A percentile compares a stretch with the other conserved stretches of the same genome.
Evolutionary conservation across 2,888 invertebrate genomes (phyloP).

Genomic region (Enchytraeus crypticus): DNA sequence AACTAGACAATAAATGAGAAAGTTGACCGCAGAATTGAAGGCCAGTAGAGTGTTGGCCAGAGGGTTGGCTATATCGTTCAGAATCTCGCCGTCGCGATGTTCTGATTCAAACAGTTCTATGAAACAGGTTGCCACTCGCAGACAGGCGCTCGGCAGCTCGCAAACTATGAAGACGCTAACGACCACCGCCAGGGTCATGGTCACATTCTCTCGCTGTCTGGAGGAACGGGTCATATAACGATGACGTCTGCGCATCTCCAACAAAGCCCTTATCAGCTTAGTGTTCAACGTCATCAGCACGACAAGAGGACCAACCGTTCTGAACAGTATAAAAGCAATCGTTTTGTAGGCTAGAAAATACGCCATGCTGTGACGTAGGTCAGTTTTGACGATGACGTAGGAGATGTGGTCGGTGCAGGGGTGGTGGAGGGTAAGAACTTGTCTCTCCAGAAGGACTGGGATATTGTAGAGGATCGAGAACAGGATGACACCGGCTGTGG

Average conservation of each 20-base stretch:
- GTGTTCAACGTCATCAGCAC: slow-evolving; percentile 24
- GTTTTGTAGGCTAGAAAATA: slow-evolving; percentile 29
- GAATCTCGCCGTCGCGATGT: neutral
- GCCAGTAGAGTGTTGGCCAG: slow-evolving; percentile 22
- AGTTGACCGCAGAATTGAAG: slow-evolving; percentile 26
- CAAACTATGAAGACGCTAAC: slow-evolving; percentile 23
- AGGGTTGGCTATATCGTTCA: slow-evolving; percentile 11
- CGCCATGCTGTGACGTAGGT: neutral
- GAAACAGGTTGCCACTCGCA: slow-evolving; percentile 15
- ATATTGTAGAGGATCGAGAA: slow-evolving; percentile 28
- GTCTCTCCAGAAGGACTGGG: slow-evolving; percentile 26
- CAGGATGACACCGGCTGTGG: slow-evolving; percentile 18
- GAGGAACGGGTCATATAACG: slow-evolving; percentile 1
- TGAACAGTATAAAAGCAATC: slow-evolving; percentile 26
- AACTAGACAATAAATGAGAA: slow-evolving; percentile 26
- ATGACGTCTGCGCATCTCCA: slow-evolving; percentile 6
- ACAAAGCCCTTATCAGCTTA: slow-evolving; percentile 22
- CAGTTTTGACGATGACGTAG: neutral
- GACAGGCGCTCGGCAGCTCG: slow-evolving; percentile 17
- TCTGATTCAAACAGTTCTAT: slow-evolving; percentile 1
- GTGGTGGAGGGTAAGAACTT: neutral
- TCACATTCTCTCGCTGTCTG: slow-evolving; percentile 22
- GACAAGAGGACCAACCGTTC: slow-evolving; percentile 27
- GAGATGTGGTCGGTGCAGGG: neutral
- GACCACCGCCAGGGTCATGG: slow-evolving; percentile 21